Conservation (phyloP, 2,113 vertebrate genomes). For the Cephalopterus ornatus region DNA sequence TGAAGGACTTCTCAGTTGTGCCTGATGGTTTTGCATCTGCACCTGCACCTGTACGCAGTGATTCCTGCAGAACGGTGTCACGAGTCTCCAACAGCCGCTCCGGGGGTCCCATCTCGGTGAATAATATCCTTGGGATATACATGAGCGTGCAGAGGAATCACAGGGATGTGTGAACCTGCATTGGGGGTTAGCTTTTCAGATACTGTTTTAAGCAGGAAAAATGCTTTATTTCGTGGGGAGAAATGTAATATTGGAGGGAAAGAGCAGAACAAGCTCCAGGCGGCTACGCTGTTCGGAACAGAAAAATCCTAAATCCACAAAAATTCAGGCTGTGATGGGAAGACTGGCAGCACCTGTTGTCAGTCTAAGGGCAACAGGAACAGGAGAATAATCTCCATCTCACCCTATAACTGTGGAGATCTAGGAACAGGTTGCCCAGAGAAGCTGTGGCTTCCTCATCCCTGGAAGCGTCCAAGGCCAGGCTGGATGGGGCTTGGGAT, state of each 20-base stretch:
- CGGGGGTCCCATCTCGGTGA: neutral
- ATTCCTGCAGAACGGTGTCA: neutral
- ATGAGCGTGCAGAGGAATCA: neutral
- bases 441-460: neutral
- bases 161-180: neutral
- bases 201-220: neutral
- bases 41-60: constrained; percentile 3
- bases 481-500: accelerated
- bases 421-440: neutral
- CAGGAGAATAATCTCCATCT: accelerated
- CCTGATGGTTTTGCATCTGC: constrained; percentile 37
- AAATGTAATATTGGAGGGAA: neutral
- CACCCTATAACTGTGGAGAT: neutral
- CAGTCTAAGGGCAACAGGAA: neutral
- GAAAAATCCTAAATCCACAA: neutral
- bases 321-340: neutral
- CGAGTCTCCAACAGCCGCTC: neutral
- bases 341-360: neutral
- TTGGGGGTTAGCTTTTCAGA: neutral
- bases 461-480: neutral
- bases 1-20: neutral
- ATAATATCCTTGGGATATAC: neutral
- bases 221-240: neutral
- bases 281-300: neutral
- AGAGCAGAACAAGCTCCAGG: neutral